Percentiles rank a stretch among this genome's conserved stretches.
These are phyloP conservation scores for Herminia tarsipennalis DNA, from an alignment of 2,888 invertebrate genomes.

Conservation along the genomic window DNA sequence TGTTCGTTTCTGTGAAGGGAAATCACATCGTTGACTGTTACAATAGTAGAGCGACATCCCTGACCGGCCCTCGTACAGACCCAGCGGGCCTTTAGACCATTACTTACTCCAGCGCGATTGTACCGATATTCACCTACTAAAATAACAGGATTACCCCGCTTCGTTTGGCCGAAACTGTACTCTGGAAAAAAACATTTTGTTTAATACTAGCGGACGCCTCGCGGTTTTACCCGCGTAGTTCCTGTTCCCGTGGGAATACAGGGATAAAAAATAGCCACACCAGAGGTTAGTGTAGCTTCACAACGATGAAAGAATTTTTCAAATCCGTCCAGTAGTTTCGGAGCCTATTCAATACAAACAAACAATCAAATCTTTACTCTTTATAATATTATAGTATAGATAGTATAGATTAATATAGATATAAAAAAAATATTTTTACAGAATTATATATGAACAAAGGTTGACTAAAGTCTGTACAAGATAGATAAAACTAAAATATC, in stretches of 20 bases:
- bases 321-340: no score
- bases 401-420: no score
- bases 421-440: not conserved
- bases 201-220: no score
- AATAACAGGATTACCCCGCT: slow-evolving; percentile 17
- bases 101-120: slow-evolving; percentile 11
- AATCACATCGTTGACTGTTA: slow-evolving; percentile 10
- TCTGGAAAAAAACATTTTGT: not conserved
- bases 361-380: no score
- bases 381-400: no score
- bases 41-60: slow-evolving; percentile 4
- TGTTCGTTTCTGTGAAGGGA: not conserved
- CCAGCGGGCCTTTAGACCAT: slow-evolving; percentile 21
- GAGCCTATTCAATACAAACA: no score
- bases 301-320: no score
- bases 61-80: slow-evolving; percentile 5
- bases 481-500: no score
- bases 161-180: slow-evolving; percentile 20
- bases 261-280: no score
- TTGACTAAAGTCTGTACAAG: not conserved
- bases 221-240: no score
- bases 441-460: not conserved
- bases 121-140: slow-evolving; percentile 17
- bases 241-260: no score
- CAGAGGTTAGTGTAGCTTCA: no score